Evolutionary conservation across 2,888 invertebrate species (phyloP), one percentile per base, ranked within the genome.

Genomic region (Steromphala cineraria): DNA sequence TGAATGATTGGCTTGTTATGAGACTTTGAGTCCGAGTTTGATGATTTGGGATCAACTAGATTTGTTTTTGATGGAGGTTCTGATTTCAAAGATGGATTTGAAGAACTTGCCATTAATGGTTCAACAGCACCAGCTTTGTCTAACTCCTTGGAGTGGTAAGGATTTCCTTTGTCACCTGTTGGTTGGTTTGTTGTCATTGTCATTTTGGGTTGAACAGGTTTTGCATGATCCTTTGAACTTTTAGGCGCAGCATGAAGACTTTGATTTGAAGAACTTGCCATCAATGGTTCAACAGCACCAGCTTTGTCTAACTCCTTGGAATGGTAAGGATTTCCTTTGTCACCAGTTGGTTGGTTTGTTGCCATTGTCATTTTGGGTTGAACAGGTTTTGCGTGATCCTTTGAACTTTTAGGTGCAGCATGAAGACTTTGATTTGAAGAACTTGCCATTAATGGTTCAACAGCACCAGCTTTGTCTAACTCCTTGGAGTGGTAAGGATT

Each of bases 161-260:
- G 79, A 79, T 79, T 79, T 19, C 74, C 74, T 17, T 52, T 55
- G 53, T 53, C 79, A n/a, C 71, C 74, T 19, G 74, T 71, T 56
- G 67, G 52, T 21, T 71, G 28, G n/a, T 19, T 53, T 52, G 67
- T 28, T 13, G 71, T 5, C 10, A 28, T 40, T 53, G 53, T 53
- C 67, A 79, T 21, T 40, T 53, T n/a, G 2, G 31, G 2, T 31
- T 53, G 31, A 53, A 53, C 77, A 53, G 36, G 36, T 36, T 36
- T 3, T 5, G 36, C 4, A 5, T 36, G 3, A 8, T 8, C 8
- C 8, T 3, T 5, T 36, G 36, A 36, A 36, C 36, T 36, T 36
- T 36, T 36, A 36, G 36, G 36, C 8, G 36, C 36, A 5, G 36
- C 36, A 5, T 36, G 36, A 36, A 36, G 36, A 36, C 36, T 36